Evolutionary conservation across 2,113 vertebrate species (phyloP), one percentile per base, ranked within the genome.

Genomic region (Chloroceryle aenea): DNA sequence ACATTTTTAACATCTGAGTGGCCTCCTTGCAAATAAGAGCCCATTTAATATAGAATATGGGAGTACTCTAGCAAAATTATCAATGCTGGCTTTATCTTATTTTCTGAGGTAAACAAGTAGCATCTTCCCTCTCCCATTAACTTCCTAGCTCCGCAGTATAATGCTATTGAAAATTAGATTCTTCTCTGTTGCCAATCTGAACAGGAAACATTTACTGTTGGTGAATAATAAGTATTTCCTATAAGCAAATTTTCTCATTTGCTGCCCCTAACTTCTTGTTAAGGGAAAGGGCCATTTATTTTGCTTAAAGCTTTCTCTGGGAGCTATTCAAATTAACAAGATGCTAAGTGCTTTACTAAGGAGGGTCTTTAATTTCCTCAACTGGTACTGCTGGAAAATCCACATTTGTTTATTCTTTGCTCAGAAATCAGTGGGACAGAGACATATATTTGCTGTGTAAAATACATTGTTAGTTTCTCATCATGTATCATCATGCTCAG

Each of bases 311-410:
- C 19, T 91, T 94, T 91, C 61, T 55, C 59, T 77, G 52, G n/a
- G 76, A 93, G 84, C 91, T 92, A 85, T 95, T 77, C 55, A 90
- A 78, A 85, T 85, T 90, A 96, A 90, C 50, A 83, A 86, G 71
- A 96, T 93, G 85, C 78, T 93, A 80, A 95, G 75, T 81, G 79
- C 38, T 81, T 93, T 86, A n/a, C 82, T 48, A 85, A 74, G 68
- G 91, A 94, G 93, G 90, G 73, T 86, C 87, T 95, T 76, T 95
- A 90, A 96, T 93, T 95, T 95, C 82, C 87, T 85, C 79, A 48
- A 47, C 95, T 30, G 42, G 93, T 94, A 78, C 59, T 93, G 92
- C 96, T 91, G 87, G 96, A 97, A 96, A 94, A 94, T 90, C 76
- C 14, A 72, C 27, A 3, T 87, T 83, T 89, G 83, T 94, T 83